Percentiles rank a stretch among this genome's conserved stretches.
Evolutionary conservation across 1,140 invertebrate genomes (phyloP).

Genomic region (Piezodorus guildinii): DNA sequence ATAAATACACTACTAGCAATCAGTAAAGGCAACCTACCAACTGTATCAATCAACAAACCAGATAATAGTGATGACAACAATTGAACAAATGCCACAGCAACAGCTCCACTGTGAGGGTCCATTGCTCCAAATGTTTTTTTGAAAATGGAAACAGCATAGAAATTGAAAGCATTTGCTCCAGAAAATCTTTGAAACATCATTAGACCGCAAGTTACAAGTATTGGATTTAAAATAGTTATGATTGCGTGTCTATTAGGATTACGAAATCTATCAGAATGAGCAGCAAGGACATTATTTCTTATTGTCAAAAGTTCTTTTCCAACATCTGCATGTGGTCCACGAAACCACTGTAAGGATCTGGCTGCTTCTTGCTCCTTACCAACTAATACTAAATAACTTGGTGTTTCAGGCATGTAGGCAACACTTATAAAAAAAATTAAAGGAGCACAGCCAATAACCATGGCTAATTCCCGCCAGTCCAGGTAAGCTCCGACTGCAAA

Average conservation of each 20-base stretch:
- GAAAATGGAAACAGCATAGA: slow-evolving; percentile 70
- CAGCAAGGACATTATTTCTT: slow-evolving; percentile 48
- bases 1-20: slow-evolving; percentile 71
- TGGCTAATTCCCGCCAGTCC: slow-evolving; percentile 67
- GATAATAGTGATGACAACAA: slow-evolving; percentile 64
- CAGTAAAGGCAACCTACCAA: slow-evolving; percentile 61
- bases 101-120: slow-evolving; percentile 69
- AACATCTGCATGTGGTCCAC: slow-evolving; percentile 60
- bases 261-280: slow-evolving; percentile 25
- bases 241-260: slow-evolving; percentile 36
- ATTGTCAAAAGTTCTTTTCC: slow-evolving; percentile 53
- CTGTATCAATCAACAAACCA: slow-evolving; percentile 62
- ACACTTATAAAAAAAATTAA: slow-evolving; percentile 49
- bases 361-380: slow-evolving; percentile 66
- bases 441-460: slow-evolving; percentile 60
- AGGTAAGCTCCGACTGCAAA: slow-evolving; percentile 69
- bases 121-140: slow-evolving; percentile 61
- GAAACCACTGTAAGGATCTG: slow-evolving; percentile 58
- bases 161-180: slow-evolving; percentile 69
- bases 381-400: slow-evolving; percentile 60
- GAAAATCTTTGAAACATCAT: slow-evolving; percentile 79
- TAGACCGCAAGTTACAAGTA: slow-evolving; percentile 65
- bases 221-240: slow-evolving; percentile 48
- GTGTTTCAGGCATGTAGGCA: slow-evolving; percentile 69
- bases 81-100: slow-evolving; percentile 65